Conservation (phyloP, 2,888 invertebrate genomes). For the Sericinus montela region DNA sequence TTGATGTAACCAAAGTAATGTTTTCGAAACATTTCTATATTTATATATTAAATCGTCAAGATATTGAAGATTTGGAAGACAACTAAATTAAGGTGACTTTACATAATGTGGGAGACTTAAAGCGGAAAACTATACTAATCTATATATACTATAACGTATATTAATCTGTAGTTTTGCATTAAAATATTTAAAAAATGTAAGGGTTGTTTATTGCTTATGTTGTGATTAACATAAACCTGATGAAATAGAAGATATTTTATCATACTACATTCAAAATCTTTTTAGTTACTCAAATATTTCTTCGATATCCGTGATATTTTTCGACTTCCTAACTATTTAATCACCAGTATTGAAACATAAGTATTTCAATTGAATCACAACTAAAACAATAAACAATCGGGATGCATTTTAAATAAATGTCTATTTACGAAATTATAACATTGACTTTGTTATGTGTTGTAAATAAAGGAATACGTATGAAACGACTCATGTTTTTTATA, state of each 20-base stretch:
- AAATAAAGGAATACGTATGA: constrained; percentile 44
- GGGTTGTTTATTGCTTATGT: constrained; percentile 25
- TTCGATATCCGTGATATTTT: no score
- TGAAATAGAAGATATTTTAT: not conserved
- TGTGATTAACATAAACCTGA: constrained; percentile 15
- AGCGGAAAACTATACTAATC: constrained; percentile 26
- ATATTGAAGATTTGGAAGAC: no score
- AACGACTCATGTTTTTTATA: not conserved
- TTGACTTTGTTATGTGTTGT: constrained; percentile 53
- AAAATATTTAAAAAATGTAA: constrained; percentile 24
- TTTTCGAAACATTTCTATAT: no score
- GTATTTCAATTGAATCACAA: not conserved
- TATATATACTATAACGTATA: constrained; percentile 1
- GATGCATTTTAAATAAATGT: constrained; percentile 33
- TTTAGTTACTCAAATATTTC: no score
- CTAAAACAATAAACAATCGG: constrained; percentile 24
- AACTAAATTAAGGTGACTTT: no score
- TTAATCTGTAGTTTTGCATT: constrained; percentile 21
- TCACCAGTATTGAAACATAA: not conserved
- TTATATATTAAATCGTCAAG: no score
- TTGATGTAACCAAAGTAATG: no score
- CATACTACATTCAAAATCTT: no score
- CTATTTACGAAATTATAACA: constrained; percentile 35
- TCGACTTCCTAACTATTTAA: no score
- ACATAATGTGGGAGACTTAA: constrained; percentile 14